Conservation (phyloP, 2,888 invertebrate species). For the Limnephilus auricula region DNA sequence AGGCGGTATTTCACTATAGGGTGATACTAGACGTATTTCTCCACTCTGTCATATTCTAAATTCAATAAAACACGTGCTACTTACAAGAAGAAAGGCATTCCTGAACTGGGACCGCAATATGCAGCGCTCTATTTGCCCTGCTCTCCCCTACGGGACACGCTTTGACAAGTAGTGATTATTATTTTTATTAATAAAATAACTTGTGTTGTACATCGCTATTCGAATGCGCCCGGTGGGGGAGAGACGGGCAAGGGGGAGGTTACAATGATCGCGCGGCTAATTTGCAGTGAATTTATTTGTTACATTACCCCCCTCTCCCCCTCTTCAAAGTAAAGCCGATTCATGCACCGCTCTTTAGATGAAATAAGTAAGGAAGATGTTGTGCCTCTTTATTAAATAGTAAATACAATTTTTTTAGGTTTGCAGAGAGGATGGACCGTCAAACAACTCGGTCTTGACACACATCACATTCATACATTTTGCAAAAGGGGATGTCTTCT, state of each 20-base stretch:
- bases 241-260: neutral
- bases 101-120: neutral
- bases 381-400: no score
- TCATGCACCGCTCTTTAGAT: slow-evolving; percentile 15
- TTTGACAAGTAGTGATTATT: slow-evolving; percentile 2
- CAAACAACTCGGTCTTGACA: no score
- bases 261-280: slow-evolving; percentile 3
- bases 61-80: neutral
- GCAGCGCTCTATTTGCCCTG: neutral
- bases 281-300: slow-evolving; percentile 24
- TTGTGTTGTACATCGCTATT: neutral
- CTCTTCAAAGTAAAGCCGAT: neutral
- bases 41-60: neutral
- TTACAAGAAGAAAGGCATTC: neutral
- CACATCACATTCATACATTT: no score
- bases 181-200: slow-evolving; percentile 2
- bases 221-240: neutral
- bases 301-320: neutral
- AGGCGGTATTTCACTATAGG: no score
- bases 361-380: neutral
- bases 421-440: no score
- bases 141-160: neutral
- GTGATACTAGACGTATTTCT: no score
- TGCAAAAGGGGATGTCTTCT: no score
- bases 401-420: no score